Evolutionary conservation across 2,888 invertebrate genomes (phyloP), one percentile per base, ranked within the genome.

Genomic region (Rhamphomyia laevipes): DNA sequence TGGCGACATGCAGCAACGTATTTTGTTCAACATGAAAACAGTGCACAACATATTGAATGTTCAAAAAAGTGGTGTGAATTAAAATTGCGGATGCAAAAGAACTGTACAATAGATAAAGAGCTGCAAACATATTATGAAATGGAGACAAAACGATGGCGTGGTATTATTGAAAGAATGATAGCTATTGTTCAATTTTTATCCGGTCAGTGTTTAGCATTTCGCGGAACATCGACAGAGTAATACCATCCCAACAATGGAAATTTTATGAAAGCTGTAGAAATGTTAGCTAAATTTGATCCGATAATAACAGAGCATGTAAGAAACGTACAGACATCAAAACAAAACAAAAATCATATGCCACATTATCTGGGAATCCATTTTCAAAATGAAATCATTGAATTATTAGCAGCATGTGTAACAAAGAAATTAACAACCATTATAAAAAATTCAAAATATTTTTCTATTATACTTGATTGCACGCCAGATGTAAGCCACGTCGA

Each of bases 251-350:
- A 45, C 9, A 51, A 47, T 33, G 51, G 47, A 9, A 51, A 44
- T 46, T 50, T 51, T 46, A 30, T 53, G 23, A 47, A 53, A 40
- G 17, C 41, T 18, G 23, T 53, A 10, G 46, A 50, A 46, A 43
- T 21, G 16, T 23, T 53, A 38, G 33, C 49, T 15, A 49, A 42
- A 43, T 50, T 52, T 50, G 48, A 47, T 37, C 13, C 18, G 12
- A 12, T 40, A 17, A 9, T 40, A 12, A 9, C 40, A 18, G 40
- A 40, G 3, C 40, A 33, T 33, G n/a, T 33, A 13, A 33, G 6
- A 33, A 33, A 33, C 3, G n/a, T n/a, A n/a, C 12, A 12, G 3
- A 13, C 31, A 10, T 12, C 10, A 13, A 13, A 31, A 31, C 31
- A 31, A 12, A 31, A 31, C n/a, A n/a, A 31, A 31, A 21, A 5